Conservation (phyloP, 2,113 vertebrate species). For the Geococcyx californianus region DNA sequence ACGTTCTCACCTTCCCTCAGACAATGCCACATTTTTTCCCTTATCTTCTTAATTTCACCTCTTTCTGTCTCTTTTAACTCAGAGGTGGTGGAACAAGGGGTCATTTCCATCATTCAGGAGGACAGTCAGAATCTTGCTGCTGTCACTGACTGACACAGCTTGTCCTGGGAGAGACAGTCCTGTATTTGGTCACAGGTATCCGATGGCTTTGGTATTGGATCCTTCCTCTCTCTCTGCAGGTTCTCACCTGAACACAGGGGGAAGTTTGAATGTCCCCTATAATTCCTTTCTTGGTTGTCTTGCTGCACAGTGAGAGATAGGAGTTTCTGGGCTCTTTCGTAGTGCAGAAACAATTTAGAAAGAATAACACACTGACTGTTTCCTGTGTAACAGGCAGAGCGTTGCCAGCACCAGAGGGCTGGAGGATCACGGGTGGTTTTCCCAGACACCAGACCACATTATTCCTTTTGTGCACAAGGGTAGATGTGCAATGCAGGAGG, state of each 20-base stretch:
- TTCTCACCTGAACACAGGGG: neutral
- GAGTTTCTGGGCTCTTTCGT: neutral
- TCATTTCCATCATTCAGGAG: neutral
- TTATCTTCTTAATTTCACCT: neutral
- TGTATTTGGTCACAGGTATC: neutral
- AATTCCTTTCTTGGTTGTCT: neutral
- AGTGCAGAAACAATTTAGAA: neutral
- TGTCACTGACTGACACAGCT: fast-evolving
- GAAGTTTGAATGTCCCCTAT: neutral
- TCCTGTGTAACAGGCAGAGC: neutral
- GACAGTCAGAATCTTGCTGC: neutral
- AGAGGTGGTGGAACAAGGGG: neutral
- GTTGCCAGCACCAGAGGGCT: neutral
- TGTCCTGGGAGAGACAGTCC: neutral
- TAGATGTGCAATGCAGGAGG: neutral
- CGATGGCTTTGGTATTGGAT: neutral
- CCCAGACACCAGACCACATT: neutral
- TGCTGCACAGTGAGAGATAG: neutral
- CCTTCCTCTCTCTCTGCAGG: neutral
- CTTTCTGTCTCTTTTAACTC: neutral
- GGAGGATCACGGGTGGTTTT: neutral
- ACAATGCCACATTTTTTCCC: neutral
- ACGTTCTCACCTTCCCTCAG: neutral
- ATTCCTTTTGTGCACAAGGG: neutral
- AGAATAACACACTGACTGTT: fast-evolving